phyloP scores from a whole-genome alignment of 2,888 invertebrate genomes.

The Hydriomena furcata region DNA sequence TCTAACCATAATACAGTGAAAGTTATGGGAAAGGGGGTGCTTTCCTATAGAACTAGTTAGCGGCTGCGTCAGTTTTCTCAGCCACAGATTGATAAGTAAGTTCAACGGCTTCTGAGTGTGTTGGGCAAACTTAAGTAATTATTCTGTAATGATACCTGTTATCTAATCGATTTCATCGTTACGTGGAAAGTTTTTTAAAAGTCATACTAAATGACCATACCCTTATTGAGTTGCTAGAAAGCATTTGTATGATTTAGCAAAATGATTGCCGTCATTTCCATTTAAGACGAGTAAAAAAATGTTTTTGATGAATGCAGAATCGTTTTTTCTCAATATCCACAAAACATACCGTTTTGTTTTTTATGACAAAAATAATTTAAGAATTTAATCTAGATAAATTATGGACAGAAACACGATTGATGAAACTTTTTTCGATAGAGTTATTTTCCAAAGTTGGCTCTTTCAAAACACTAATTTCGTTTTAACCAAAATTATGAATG shows the following conservation, averaged over 20 bases:
- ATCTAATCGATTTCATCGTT: slow-evolving; percentile 34
- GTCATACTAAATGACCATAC: neutral
- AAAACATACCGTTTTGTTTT: no score
- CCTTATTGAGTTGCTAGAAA: neutral
- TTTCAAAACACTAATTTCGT: no score
- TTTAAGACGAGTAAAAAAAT: no score
- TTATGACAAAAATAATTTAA: no score
- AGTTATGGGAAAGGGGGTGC: slow-evolving; percentile 18
- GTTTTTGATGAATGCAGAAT: no score
- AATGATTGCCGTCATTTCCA: no score
- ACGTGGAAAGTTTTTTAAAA: slow-evolving; percentile 27
- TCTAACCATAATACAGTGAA: slow-evolving; percentile 15
- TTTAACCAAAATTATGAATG: no score
- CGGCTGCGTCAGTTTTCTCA: slow-evolving; percentile 46
- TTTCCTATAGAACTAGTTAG: slow-evolving; percentile 36
- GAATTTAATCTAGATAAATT: no score
- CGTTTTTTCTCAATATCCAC: no score
- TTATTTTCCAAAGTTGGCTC: no score
- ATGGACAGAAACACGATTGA: no score
- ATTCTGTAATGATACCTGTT: slow-evolving; percentile 24
- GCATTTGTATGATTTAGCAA: neutral
- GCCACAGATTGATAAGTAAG: slow-evolving; percentile 11
- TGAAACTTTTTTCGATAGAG: no score
- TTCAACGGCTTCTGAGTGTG: slow-evolving; percentile 17
- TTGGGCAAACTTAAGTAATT: slow-evolving; percentile 11